Evolutionary conservation across 2,888 invertebrate genomes (phyloP).

Genomic region (Cosmopolites sordidus): DNA sequence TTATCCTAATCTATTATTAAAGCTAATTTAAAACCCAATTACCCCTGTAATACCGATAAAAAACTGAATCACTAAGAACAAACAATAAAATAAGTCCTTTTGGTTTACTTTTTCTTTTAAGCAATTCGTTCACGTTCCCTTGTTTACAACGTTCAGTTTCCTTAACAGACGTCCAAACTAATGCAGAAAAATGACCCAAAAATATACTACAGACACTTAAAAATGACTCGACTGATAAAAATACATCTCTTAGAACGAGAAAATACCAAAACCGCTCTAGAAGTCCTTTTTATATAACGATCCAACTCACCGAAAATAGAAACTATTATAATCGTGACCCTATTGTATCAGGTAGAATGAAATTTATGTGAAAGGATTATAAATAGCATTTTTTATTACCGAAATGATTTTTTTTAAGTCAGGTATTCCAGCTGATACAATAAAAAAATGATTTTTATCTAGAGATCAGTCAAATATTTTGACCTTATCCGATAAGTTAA

Average conservation of each 20-base stretch:
- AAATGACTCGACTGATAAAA: background rate
- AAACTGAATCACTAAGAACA: no score
- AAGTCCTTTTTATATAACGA: background rate
- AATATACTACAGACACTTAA: background rate
- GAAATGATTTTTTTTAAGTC: background rate
- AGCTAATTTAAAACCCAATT: no score
- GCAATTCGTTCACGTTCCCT: background rate
- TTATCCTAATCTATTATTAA: no score
- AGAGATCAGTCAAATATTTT: conserved; percentile 16
- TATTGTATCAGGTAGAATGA: background rate
- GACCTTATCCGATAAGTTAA: conserved; percentile 9
- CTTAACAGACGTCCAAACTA: background rate
- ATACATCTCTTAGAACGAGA: background rate
- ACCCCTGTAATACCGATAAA: no score
- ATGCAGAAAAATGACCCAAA: background rate
- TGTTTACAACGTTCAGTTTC: background rate
- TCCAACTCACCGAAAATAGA: background rate
- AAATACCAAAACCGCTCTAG: background rate
- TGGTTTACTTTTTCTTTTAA: no score
- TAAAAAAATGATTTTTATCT: conserved; percentile 16
- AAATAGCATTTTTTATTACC: background rate
- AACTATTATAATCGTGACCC: background rate
- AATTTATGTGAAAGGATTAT: background rate
- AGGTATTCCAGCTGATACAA: conserved; percentile 16
- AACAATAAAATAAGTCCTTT: no score